Evolutionary conservation across 2,888 invertebrate species (phyloP), one percentile per base, ranked within the genome.

Genomic region (Eledona agricola): DNA sequence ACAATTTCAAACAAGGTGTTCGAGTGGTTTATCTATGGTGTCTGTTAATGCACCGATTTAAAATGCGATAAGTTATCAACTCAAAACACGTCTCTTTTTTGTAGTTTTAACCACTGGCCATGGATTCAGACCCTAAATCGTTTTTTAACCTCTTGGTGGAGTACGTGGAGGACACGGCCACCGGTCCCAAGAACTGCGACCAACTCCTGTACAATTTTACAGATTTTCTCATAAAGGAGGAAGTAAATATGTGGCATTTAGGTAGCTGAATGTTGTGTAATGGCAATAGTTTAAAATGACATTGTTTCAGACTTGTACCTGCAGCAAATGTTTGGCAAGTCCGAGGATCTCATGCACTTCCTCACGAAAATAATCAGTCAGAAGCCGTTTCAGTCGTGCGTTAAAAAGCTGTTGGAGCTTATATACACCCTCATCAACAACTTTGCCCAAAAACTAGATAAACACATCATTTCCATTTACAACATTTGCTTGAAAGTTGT

Each of bases 401-500:
- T 64, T 16, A 31, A 47, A n/a, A 58, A 59, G 46, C 60, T 65
- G 43, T 57, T 73, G 13, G 71, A 71, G 53, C 64, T 75, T 34
- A 43, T 74, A 9, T 69, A 65, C 55, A 65, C 67, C 3, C 49
- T 74, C 1, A 59, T 72, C 2, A 74, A 71, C 38, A 73, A 70
- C 58, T 72, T 69, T 51, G 43, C 63, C 1, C 6, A 23, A 3
- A 69, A 66, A 62, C 32, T 74, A 11, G 58, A 66, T 49, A 64
- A 62, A 51, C 61, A 71, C 46, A 57, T 71, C 20, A 31, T 66
- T n/a, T 60, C 60, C 15, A 64, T 73, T 19, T 64, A 67, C 42
- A 57, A 61, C 37, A 46, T 65, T 25, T 69, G 68, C 55, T 29
- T 67, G 4, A 65, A 57, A 58, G 54, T 72, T 26, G 25, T 62